These are phyloP conservation scores for Amniataba percoides DNA, from an alignment of 2,797 vertebrate species.

Conservation along the genomic window DNA sequence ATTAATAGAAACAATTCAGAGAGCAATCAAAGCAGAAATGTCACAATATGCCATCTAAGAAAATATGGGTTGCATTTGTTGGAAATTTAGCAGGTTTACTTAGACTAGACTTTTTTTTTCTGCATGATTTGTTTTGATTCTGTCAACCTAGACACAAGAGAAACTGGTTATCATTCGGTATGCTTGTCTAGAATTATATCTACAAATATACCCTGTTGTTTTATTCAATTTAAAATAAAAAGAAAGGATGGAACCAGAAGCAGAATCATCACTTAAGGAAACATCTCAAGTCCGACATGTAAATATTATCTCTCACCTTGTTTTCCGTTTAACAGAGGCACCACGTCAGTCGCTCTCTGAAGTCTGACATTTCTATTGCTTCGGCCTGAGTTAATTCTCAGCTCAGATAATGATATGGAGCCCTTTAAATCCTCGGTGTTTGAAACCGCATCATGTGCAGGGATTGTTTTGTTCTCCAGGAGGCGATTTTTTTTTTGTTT, in stretches of 20 bases:
- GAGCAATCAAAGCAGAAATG: no score
- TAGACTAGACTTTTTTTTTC: no score
- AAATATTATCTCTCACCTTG: background rate
- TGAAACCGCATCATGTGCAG: constrained; percentile 11
- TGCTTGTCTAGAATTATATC: no score
- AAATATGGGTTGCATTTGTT: no score
- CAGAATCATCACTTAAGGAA: background rate
- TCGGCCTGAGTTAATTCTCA: background rate
- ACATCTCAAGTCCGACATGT: constrained; percentile 1
- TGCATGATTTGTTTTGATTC: no score
- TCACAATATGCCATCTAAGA: no score
- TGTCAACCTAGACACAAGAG: no score
- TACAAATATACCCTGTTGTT: no score
- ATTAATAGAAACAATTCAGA: no score
- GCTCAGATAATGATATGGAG: constrained; percentile 14
- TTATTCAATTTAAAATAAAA: background rate
- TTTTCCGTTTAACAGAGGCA: background rate
- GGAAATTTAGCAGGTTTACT: no score
- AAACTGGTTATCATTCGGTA: no score
- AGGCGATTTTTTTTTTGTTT: constrained; percentile 32
- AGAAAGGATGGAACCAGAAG: background rate
- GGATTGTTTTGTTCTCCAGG: constrained; percentile 23
- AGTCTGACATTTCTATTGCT: constrained; percentile 17
- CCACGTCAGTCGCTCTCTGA: background rate
- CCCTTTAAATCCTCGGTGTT: constrained; percentile 24